These are phyloP conservation scores for Spodoptera frugiperda DNA, from an alignment of 1,140 invertebrate species.

Conservation along the genomic window DNA sequence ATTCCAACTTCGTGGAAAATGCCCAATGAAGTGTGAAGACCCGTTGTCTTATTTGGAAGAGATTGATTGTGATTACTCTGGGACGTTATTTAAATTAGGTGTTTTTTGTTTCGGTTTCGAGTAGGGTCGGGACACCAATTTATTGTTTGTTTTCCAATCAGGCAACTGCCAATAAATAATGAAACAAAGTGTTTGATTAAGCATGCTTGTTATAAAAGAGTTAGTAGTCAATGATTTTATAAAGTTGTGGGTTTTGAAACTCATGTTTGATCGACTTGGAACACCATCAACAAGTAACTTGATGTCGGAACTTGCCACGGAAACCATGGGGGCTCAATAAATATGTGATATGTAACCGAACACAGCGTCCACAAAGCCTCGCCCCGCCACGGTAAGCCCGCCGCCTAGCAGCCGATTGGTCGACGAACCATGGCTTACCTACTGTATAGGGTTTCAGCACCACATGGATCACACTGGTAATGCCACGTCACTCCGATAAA, in stretches of 20 bases:
- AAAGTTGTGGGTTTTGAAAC: too few species aligned
- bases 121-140: background rate
- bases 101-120: slow-evolving; percentile 1
- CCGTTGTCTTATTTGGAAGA: slow-evolving; percentile 20
- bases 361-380: slow-evolving; percentile 46
- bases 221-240: too few species aligned
- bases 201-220: too few species aligned
- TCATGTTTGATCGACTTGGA: too few species aligned
- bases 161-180: too few species aligned
- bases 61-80: slow-evolving; percentile 1
- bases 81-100: slow-evolving; percentile 26
- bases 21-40: slow-evolving; percentile 22
- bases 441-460: slow-evolving; percentile 61
- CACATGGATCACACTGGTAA: slow-evolving; percentile 54
- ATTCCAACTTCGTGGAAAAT: slow-evolving; percentile 44
- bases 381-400: slow-evolving; percentile 45
- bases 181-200: too few species aligned
- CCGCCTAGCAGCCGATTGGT: slow-evolving; percentile 55
- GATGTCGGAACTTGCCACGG: background rate
- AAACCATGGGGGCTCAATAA: slow-evolving; percentile 36
- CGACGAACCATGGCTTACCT: slow-evolving; percentile 52
- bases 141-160: too few species aligned
- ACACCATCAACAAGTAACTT: background rate
- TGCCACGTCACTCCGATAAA: slow-evolving; percentile 40
- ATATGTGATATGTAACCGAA: slow-evolving; percentile 45